phyloP scores from a whole-genome alignment of 1,140 invertebrate genomes.

The Achroia grisella region DNA sequence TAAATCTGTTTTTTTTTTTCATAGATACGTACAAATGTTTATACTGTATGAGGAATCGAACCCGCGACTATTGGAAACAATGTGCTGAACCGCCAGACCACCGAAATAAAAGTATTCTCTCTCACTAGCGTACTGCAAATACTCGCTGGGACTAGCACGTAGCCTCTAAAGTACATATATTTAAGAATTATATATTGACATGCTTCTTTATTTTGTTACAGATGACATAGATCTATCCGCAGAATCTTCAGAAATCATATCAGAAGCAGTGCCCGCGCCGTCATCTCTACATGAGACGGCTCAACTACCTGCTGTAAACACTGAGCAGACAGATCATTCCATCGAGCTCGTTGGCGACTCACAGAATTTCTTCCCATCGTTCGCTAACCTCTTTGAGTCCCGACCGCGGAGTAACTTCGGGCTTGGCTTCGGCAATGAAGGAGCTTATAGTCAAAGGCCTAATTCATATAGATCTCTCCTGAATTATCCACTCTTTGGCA shows the following conservation, averaged over 20 bases:
- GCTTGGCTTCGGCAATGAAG: conserved; percentile 57
- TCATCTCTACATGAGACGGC: conserved; percentile 19
- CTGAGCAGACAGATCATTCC: conserved; percentile 51
- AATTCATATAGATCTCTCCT: conserved; percentile 64
- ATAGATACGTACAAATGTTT: too few relatives aligned
- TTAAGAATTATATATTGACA: neutral
- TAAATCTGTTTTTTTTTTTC: too few relatives aligned
- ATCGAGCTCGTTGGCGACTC: conserved; percentile 62
- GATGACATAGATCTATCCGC: conserved; percentile 55
- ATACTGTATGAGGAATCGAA: too few relatives aligned
- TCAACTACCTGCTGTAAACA: conserved; percentile 24
- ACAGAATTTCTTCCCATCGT: conserved; percentile 67
- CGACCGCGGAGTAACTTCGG: conserved; percentile 55
- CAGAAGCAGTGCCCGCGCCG: conserved; percentile 52
- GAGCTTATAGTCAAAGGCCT: conserved; percentile 67
- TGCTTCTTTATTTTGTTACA: conserved; percentile 35
- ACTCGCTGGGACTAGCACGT: too few relatives aligned
- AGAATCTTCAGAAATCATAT: conserved; percentile 63
- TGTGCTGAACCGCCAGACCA: too few relatives aligned
- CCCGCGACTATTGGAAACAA: too few relatives aligned
- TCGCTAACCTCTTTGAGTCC: conserved; percentile 67
- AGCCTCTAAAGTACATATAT: too few relatives aligned
- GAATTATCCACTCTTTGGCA: conserved; percentile 64
- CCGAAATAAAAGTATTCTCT: too few relatives aligned
- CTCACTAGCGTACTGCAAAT: too few relatives aligned